Conservation (phyloP, 2,888 invertebrate species). For the Tenthredo notha region DNA sequence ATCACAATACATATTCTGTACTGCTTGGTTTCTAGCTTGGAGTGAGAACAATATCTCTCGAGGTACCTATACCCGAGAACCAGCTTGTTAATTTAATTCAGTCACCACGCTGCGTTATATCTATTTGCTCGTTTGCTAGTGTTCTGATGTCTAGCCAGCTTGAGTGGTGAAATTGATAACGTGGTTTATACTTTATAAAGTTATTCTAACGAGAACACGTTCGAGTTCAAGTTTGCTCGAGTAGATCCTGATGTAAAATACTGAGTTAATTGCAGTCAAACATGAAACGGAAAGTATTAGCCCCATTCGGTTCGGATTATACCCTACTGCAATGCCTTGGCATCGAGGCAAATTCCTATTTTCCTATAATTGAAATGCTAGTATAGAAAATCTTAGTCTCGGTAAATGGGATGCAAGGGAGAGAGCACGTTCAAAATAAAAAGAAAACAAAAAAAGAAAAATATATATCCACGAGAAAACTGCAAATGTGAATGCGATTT, state of each 20-base stretch:
- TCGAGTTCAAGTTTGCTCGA: not conserved
- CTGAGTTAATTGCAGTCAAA: not conserved
- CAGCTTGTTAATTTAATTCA: slow-evolving; percentile 41
- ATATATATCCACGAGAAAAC: not conserved
- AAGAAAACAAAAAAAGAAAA: no score
- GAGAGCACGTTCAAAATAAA: not conserved
- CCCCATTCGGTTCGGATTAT: not conserved
- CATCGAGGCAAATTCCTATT: not conserved
- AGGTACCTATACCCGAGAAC: slow-evolving; percentile 27
- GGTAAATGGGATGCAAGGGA: not conserved
- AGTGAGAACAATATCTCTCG: slow-evolving; percentile 41
- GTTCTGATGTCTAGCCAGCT: slow-evolving; percentile 21
- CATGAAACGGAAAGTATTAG: slow-evolving; percentile 16
- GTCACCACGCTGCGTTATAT: slow-evolving; percentile 33
- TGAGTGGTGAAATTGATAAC: slow-evolving; percentile 37
- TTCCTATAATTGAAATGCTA: slow-evolving; percentile 12
- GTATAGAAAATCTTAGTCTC: not conserved
- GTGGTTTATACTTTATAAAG: slow-evolving; percentile 26
- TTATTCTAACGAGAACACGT: slow-evolving; percentile 12
- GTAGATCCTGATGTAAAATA: not conserved
- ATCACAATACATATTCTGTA: slow-evolving; percentile 8
- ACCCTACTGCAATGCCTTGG: not conserved
- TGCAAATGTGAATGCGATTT: not conserved
- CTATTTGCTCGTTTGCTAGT: slow-evolving; percentile 39
- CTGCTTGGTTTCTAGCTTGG: slow-evolving; percentile 13